Base-by-base conservation (phyloP, 2,888 invertebrate species). In the Cataglyphis cursor region DNA sequence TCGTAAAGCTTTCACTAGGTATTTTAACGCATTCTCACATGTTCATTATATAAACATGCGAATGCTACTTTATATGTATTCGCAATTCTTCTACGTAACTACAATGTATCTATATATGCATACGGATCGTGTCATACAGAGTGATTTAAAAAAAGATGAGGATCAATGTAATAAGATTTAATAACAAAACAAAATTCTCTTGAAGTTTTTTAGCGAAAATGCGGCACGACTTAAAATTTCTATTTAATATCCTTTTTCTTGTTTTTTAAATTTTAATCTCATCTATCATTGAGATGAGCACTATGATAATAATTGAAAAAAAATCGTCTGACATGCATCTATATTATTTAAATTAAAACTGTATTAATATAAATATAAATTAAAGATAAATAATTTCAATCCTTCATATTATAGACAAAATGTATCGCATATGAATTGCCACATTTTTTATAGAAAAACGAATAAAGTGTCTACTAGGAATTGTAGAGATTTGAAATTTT, bases 1-100 rank as follows among this genome's bases (percentile, higher is more conserved):
- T 54, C 15, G 15, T 31, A 15, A 57, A 51, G 24, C 15, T 10
- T 24, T 1, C 12, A 12, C n/a, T 28, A 76, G 24, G 3, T 28
- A 66, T 66, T 78, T 66, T 78, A 66, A 76, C 76, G 41, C 10
- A 78, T 68, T 68, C 64, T 81, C 35, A 57, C 54, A 9, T 65
- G 65, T 74, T 24, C 54, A 74, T 75, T 74, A 74, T 74, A 57
- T 65, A 74, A 74, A 74, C 54, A 65, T 31, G 41, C 54, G 6
- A 74, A 44, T 65, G 44, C 59, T 31, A 68, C 31, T 15, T 74
- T 12, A 12, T 21, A 12, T 74, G 74, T 41, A 64, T 65, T 41
- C 8, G 24, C 35, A 65, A 66, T 66, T 57, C 54, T 38, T 28
- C 41, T 35, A 59, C 44, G 15, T 24, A 64, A 76, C 44, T 5